Percentiles rank a stretch among this genome's conserved stretches.
Evolutionary conservation across 2,888 invertebrate genomes (phyloP).

Genomic region (Spodoptera exigua): DNA sequence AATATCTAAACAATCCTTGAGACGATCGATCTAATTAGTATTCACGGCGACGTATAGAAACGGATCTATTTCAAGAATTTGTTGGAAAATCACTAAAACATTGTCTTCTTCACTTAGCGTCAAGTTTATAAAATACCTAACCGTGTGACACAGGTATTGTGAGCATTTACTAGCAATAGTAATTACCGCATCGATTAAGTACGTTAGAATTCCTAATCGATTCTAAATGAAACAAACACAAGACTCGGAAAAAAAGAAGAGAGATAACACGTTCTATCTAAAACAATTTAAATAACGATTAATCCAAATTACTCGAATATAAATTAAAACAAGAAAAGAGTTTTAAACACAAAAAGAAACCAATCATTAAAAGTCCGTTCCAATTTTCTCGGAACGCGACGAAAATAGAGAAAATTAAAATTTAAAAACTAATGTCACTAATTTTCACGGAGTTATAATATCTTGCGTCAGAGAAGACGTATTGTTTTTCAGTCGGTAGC

Average conservation of each 20-base stretch:
- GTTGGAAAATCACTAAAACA: conserved; percentile 35
- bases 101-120: conserved; percentile 39
- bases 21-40: conserved; percentile 38
- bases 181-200: conserved; percentile 42
- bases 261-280: conserved; percentile 2
- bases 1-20: conserved; percentile 27
- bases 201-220: conserved; percentile 38
- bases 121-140: conserved; percentile 45
- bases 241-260: background rate
- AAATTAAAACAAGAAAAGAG: conserved; percentile 31
- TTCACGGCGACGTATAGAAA: conserved; percentile 16
- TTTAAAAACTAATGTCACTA: conserved; percentile 49
- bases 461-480: conserved; percentile 57
- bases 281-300: conserved; percentile 6
- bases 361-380: conserved; percentile 37
- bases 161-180: conserved; percentile 26
- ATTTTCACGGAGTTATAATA: conserved; percentile 53
- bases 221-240: conserved; percentile 19
- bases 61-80: conserved; percentile 36
- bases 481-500: conserved; percentile 78
- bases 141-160: conserved; percentile 39
- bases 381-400: conserved; percentile 38
- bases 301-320: conserved; percentile 25
- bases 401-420: conserved; percentile 46
- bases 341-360: conserved; percentile 40